Evolutionary conservation across 2,113 vertebrate genomes (phyloP).

Genomic region (Microcebus tavaratra): DNA sequence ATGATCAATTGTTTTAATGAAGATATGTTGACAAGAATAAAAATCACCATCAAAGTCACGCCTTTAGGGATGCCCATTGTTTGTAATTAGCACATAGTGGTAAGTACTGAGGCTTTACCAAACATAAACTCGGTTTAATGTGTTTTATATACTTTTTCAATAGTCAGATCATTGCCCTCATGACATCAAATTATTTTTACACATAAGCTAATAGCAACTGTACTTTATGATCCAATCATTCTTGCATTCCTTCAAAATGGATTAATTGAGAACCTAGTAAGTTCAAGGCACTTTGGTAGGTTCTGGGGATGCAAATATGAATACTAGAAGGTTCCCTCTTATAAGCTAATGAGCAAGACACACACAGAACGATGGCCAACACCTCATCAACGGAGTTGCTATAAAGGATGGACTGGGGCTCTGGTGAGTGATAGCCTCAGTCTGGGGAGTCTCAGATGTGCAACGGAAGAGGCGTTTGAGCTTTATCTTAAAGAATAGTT

Average conservation of each 20-base stretch:
- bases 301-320: neutral
- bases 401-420: neutral
- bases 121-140: neutral
- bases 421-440: neutral
- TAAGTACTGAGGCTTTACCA: neutral
- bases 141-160: neutral
- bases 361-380: neutral
- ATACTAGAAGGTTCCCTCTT: neutral
- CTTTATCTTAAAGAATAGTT: neutral
- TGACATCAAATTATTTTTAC: constrained; percentile 32
- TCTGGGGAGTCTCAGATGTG: neutral
- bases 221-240: neutral
- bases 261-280: neutral
- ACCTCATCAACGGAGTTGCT: neutral
- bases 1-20: neutral
- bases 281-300: neutral
- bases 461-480: neutral
- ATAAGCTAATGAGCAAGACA: neutral
- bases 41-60: neutral
- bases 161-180: neutral
- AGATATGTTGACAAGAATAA: neutral
- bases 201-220: neutral
- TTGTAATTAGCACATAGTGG: neutral
- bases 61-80: neutral
- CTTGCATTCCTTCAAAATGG: neutral